These are phyloP conservation scores for Rhizoglyphus robini DNA, from an alignment of 1,140 invertebrate species.

Conservation along the genomic window DNA sequence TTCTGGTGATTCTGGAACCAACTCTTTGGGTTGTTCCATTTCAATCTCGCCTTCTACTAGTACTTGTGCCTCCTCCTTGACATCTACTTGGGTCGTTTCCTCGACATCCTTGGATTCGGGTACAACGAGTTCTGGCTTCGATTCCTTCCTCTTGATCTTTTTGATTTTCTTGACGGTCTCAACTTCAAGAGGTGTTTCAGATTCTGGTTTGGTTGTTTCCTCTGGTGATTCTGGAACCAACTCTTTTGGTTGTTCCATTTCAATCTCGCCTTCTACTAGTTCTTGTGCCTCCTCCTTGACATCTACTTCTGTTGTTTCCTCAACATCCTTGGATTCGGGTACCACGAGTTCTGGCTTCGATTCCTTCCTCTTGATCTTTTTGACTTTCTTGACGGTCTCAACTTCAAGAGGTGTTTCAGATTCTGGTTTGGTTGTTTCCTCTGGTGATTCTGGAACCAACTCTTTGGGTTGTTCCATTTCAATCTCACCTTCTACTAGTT, in stretches of 20 bases:
- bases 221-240: neutral
- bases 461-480: no score
- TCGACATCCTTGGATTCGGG: neutral
- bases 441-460: no score
- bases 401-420: neutral
- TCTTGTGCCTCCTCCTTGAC: constrained; percentile 21
- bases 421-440: no score
- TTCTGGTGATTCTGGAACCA: constrained; percentile 2
- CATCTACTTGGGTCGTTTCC: neutral
- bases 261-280: neutral
- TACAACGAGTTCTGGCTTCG: neutral
- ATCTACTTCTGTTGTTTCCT: constrained; percentile 16
- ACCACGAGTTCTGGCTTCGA: constrained; percentile 5
- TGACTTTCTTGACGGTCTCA: constrained; percentile 21
- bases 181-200: constrained; percentile 12
- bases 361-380: constrained; percentile 22
- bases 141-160: neutral
- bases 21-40: neutral
- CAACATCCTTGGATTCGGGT: constrained; percentile 14
- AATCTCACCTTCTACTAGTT: neutral
- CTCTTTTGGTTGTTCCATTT: neutral
- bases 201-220: neutral
- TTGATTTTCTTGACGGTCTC: constrained; percentile 15
- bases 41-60: neutral
- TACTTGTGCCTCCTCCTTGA: constrained; percentile 18